Percentiles rank a stretch among this genome's conserved stretches.
These are phyloP conservation scores for Frieseomelitta varia DNA, from an alignment of 1,140 invertebrate genomes.

Conservation along the genomic window DNA sequence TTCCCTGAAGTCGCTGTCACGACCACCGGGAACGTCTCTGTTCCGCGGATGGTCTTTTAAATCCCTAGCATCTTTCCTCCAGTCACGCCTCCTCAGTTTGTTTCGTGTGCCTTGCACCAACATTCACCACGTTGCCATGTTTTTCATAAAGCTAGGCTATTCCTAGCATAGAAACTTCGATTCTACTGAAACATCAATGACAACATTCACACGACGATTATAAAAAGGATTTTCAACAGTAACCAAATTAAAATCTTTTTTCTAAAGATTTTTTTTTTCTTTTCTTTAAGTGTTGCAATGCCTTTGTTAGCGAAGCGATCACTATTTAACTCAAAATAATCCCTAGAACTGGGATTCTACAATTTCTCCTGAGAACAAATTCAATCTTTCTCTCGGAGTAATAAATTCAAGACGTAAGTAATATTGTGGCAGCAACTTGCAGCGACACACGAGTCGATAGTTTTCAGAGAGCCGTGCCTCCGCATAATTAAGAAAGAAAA, in stretches of 20 bases:
- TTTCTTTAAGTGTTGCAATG: background rate
- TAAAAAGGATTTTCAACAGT: background rate
- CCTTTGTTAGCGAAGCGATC: background rate
- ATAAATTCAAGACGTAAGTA: background rate
- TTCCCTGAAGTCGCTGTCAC: constrained; percentile 69
- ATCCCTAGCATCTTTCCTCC: constrained; percentile 45
- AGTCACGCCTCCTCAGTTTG: constrained; percentile 57
- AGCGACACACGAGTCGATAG: background rate
- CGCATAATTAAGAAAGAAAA: constrained; percentile 4
- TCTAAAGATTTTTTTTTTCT: background rate
- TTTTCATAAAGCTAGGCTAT: constrained; percentile 32
- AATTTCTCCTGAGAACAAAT: background rate
- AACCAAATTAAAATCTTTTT: background rate
- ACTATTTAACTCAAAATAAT: too few species aligned
- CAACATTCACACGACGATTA: too few species aligned
- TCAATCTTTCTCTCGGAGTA: background rate
- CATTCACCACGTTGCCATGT: constrained; percentile 31
- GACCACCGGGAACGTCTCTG: constrained; percentile 68
- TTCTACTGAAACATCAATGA: background rate
- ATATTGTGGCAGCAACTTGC: too few species aligned
- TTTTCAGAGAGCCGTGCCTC: background rate
- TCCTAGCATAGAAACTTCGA: background rate
- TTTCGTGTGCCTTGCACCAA: constrained; percentile 22
- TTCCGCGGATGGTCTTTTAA: constrained; percentile 60
- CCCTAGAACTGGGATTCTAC: background rate